phyloP scores from a whole-genome alignment of 2,113 vertebrate species.

The Polypterus senegalus region DNA sequence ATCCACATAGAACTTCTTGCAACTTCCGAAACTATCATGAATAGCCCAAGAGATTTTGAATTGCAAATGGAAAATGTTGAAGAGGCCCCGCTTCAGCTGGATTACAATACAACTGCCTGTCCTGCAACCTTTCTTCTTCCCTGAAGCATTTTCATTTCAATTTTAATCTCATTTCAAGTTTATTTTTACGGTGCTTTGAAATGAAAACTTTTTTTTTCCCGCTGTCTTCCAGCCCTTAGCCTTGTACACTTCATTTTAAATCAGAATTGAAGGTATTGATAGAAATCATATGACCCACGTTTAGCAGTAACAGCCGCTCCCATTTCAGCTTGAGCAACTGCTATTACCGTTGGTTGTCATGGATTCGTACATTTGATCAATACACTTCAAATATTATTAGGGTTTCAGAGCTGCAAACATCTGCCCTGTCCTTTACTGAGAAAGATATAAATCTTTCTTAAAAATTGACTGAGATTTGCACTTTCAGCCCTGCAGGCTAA shows the following conservation, averaged over 20 bases:
- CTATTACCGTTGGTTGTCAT: constrained; percentile 75
- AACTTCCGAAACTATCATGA: too few relatives aligned
- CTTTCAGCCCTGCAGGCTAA: constrained; percentile 61
- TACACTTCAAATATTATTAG: constrained; percentile 84
- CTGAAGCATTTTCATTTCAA: background rate
- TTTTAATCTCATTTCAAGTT: constrained; percentile 10
- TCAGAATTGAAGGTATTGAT: constrained; percentile 70
- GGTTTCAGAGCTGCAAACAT: constrained; percentile 68
- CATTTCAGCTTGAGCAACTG: constrained; percentile 58
- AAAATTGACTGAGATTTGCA: constrained; percentile 65
- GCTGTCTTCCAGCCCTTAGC: background rate
- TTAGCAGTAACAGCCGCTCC: constrained; percentile 61
- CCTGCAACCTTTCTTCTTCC: background rate
- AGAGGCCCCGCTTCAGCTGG: background rate
- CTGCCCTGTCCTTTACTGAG: constrained; percentile 65
- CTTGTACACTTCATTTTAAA: constrained; percentile 48
- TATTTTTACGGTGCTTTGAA: constrained; percentile 5
- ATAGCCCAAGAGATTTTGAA: constrained; percentile 18
- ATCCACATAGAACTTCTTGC: too few relatives aligned
- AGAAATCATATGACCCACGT: constrained; percentile 61
- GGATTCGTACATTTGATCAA: constrained; percentile 77
- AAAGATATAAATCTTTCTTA: constrained; percentile 79
- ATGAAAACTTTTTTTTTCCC: constrained; percentile 22
- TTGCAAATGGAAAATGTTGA: constrained; percentile 3
- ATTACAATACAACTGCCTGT: background rate